A percentile compares a stretch with the other conserved stretches of the same genome.
phyloP scores from a whole-genome alignment of 2,888 invertebrate species.

The Tetramorium bicarinatum region DNA sequence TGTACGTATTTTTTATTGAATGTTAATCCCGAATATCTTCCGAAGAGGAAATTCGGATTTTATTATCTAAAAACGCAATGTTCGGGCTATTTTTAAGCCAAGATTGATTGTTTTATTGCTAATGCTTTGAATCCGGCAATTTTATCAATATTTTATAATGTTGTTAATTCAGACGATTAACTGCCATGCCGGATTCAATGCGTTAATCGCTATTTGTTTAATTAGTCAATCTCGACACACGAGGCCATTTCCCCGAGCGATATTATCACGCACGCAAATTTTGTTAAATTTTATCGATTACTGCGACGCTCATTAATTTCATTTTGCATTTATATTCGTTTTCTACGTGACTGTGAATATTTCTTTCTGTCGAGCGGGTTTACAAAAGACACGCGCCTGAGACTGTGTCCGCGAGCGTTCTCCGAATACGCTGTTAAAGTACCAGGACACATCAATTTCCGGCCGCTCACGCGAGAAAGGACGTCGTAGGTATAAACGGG shows the following conservation, averaged over 20 bases:
- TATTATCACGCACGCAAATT: neutral
- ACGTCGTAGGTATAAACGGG: conserved; percentile 13
- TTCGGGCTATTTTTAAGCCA: neutral
- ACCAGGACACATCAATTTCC: conserved; percentile 43
- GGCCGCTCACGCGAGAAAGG: conserved; percentile 41
- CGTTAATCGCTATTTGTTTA: conserved; percentile 14
- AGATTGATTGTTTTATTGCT: conserved; percentile 38
- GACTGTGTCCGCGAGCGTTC: conserved; percentile 16
- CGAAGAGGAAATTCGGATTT: neutral
- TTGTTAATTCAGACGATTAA: conserved; percentile 21
- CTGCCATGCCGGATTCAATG: conserved; percentile 42
- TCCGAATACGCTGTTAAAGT: conserved; percentile 11
- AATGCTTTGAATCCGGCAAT: conserved; percentile 28
- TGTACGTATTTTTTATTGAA: conserved; percentile 27
- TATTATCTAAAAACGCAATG: neutral
- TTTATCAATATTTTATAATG: conserved; percentile 29
- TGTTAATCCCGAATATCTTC: neutral
- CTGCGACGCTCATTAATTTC: conserved; percentile 8
- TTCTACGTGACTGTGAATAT: neutral
- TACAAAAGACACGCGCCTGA: neutral
- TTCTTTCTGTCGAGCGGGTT: neutral
- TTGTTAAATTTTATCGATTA: conserved; percentile 4
- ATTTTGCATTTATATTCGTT: conserved; percentile 17
- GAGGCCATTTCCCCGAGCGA: neutral
- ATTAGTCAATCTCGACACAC: conserved; percentile 15